Base-by-base conservation (phyloP, 2,888 invertebrate species). In the Listrodromus nycthemerus region DNA sequence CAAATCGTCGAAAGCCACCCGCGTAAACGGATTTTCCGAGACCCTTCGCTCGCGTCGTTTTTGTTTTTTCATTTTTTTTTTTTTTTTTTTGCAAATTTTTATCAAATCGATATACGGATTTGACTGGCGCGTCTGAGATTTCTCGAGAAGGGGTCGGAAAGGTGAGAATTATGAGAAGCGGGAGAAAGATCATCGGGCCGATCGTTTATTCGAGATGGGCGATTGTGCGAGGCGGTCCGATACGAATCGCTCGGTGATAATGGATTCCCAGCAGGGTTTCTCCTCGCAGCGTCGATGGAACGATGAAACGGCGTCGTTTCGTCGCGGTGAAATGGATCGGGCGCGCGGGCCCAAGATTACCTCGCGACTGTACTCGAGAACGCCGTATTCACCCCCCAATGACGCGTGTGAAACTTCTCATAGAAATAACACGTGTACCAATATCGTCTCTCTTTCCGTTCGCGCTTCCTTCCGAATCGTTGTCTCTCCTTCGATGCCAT, bases 211-310 rank as follows among this genome's bases (percentile, higher is more conserved):
- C 58, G 30, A 48, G 16, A 67, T 33, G 61, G 21, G 63, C 50
- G 55, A 58, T 48, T 58, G 19, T 63, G 27, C 24, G 27, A 41
- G 58, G 3, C 21, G 21, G 67, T 80, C 76, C 83, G 75, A 87
- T 85, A 91, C 88, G 90, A 91, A 92, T 91, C 89, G 90, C 86
- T 87, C 78, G 61, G 86, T 87, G 90, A 91, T 93, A 92, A 93
- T 93, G 93, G 92, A 92, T 91, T 93, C 92, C 89, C 92, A 86
- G 88, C 91, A 89, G 92, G 93, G 41, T 90, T 88, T 89, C 24
- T 89, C 24, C 52, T 33, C 58, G 52, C 65, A 52, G 55, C 50
- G 66, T 70, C 70, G 74, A 69, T 27, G 87, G 88, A 87, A 88
- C 88, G 86, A 89, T 89, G 87, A 90, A 89, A 87, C 90, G 92